Evolutionary conservation across 2,113 vertebrate genomes (phyloP), one percentile per base, ranked within the genome.

Genomic region (Aplodontia rufa): DNA sequence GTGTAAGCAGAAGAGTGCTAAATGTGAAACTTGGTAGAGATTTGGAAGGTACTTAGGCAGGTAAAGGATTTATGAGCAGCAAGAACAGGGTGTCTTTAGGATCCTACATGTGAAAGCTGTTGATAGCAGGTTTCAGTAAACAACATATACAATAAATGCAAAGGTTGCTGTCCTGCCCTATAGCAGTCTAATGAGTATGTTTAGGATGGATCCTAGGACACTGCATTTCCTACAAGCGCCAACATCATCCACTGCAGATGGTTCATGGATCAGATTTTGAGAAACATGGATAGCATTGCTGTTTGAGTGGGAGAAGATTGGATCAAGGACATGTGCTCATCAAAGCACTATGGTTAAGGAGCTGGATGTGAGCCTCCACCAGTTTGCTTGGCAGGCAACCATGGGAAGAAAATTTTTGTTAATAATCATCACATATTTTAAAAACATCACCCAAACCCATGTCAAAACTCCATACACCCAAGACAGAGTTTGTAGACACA

Each of bases 401-500:
- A 49, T 82, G 40, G 92, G 79, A 60, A 78, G 55, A 84, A 76
- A 87, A 79, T 71, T 92, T 69, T 90, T 94, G 7, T 91, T 90
- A 89, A 90, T 26, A n/a, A 1, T 35, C 75, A 55, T 79, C 66
- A 74, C 0, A 89, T 93, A 96, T 76, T 86, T 78, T 0, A 49
- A 53, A 90, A 90, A 1, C 90, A 7, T 96, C 75, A 14, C 75
- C 53, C 10, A 90, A 96, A 58, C 32, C 32, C 24, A 30, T 79
- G 60, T 95, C 96, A 95, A 91, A 88, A 60, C 53, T 62, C 75
- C 42, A 94, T 68, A 68, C 0, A 74, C 24, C 5, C 6, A 55
- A 55, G 79, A 91, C 85, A 9, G 51, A 97, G 64, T 97, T 76
- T 95, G 20, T 69, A 90, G 93, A 89, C 86, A 93, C 90, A 96